phyloP scores from a whole-genome alignment of 1,140 invertebrate genomes.

The Diorhabda sublineata region DNA sequence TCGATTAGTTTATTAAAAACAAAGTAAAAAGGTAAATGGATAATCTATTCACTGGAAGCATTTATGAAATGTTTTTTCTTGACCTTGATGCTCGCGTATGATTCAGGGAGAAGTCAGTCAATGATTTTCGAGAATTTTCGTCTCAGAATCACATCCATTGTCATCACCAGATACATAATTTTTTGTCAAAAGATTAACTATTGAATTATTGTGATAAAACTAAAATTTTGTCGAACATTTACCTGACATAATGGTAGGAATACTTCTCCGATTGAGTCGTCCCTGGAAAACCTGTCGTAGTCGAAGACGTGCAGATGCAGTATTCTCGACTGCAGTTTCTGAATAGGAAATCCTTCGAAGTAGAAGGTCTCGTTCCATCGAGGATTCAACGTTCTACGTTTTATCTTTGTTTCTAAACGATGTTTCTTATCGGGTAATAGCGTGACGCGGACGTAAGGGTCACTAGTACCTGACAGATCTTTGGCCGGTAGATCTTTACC shows the following conservation, averaged over 20 bases:
- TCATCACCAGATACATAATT: too few relatives aligned
- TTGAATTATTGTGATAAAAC: too few relatives aligned
- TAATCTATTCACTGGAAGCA: too few relatives aligned
- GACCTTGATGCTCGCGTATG: too few relatives aligned
- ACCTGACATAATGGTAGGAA: constrained; percentile 90
- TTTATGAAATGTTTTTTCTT: too few relatives aligned
- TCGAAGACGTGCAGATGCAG: constrained; percentile 93
- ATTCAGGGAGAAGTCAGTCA: too few relatives aligned
- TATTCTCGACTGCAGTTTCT: constrained; percentile 87
- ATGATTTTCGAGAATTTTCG: too few relatives aligned
- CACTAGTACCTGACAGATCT: constrained; percentile 90
- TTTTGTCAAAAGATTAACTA: too few relatives aligned
- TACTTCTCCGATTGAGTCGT: constrained; percentile 95
- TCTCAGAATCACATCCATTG: too few relatives aligned
- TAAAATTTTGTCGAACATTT: constrained; percentile 33
- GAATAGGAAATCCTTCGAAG: constrained; percentile 93
- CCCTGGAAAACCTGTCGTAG: constrained; percentile 90
- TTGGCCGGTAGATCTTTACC: constrained; percentile 92
- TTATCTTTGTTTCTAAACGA: constrained; percentile 94
- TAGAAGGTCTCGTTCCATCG: constrained; percentile 98
- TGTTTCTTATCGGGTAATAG: constrained; percentile 94
- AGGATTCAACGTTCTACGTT: constrained; percentile 90
- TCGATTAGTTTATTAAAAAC: too few relatives aligned
- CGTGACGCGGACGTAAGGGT: constrained; percentile 88
- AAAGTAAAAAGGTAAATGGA: too few relatives aligned